Evolutionary conservation across 1,140 invertebrate species (phyloP), one percentile per base, ranked within the genome.

Genomic region (Cydia fagiglandana): DNA sequence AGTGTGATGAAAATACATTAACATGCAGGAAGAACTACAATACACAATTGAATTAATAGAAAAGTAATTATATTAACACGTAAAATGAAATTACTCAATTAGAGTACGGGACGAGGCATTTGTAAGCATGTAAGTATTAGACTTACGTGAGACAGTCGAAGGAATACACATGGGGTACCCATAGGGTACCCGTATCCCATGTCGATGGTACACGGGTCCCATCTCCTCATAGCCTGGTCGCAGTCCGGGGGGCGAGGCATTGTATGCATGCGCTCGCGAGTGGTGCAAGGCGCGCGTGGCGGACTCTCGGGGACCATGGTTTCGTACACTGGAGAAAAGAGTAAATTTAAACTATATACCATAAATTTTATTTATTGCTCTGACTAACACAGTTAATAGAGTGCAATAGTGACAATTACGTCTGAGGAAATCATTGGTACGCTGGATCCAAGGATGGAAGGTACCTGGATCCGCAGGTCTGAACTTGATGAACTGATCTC

Each of bases 111-210:
- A 15, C 81, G 82, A n/a, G 13, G 83, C 61, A n/a, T 84, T 84
- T 84, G 77, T 86, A 84, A 17, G 91, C 89, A 13, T 81, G 84
- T 15, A 17, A 30, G 2, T 4, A 4, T 15, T 53, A 53, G 1
- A 84, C 85, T 85, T 85, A 96, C 96, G 89, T 96, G 96, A 78
- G 96, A 97, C 24, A 98, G 90, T 83, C 97, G 96, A 30, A 97
- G 94, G 87, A 97, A 96, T 83, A 97, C 95, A 85, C 97, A 97
- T 5, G 97, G 97, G 50, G 95, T 94, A 7, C 96, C 96, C 77
- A 94, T 93, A 34, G 95, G 94, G 86, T 96, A 98, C 64, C 97
- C 96, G 81, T 95, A 98, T 82, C 94, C 94, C 73, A 96, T 95
- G 74, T 96, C 95, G 66, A 94, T 91, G 70, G 94, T 96, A 86